Evolutionary conservation across 2,888 invertebrate genomes (phyloP).

Genomic region (Arrhopalites spinosus): DNA sequence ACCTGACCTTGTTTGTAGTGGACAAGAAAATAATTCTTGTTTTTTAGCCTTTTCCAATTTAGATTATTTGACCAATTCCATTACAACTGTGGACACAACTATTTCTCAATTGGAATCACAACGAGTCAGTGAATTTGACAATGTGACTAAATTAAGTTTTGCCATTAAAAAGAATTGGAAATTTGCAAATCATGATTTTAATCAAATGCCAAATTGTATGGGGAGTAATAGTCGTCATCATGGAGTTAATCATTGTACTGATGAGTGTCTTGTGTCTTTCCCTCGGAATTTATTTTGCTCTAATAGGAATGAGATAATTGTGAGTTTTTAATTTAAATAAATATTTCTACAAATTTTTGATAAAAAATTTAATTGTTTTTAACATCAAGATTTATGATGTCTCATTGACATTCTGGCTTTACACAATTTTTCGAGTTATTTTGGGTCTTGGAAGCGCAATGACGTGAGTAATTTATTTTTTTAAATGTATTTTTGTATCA

Average conservation of each 20-base stretch:
- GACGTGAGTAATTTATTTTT: too few species aligned
- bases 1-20: conserved; percentile 14
- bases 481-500: too few species aligned
- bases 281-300: conserved; percentile 43
- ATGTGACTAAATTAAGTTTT: conserved; percentile 18
- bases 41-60: conserved; percentile 11
- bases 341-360: background rate
- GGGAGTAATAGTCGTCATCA: background rate
- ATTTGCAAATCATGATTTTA: conserved; percentile 14
- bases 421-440: conserved; percentile 59
- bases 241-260: background rate
- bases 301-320: conserved; percentile 44
- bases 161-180: background rate
- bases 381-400: conserved; percentile 62
- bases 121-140: too few species aligned
- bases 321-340: conserved; percentile 9
- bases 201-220: background rate
- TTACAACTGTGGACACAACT: background rate
- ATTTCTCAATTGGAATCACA: background rate
- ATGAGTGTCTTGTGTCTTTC: conserved; percentile 45
- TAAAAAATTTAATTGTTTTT: background rate
- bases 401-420: conserved; percentile 73
- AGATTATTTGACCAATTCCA: background rate
- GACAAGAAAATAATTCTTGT: conserved; percentile 10
- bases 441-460: conserved; percentile 63